Evolutionary conservation across 2,888 invertebrate species (phyloP).

Genomic region (Mimumesa dahlbomi): DNA sequence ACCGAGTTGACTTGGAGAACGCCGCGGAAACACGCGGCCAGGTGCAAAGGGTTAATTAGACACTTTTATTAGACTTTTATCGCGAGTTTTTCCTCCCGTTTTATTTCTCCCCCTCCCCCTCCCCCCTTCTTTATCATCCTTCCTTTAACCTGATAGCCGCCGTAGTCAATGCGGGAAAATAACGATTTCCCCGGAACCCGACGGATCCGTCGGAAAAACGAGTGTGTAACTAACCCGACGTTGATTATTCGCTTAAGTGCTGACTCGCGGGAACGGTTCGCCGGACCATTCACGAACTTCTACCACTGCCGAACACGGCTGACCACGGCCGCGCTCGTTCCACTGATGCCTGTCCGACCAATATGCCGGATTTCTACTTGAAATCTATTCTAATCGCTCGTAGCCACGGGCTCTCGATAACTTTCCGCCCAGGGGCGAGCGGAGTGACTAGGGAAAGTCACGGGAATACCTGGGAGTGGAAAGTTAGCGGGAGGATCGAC

Average conservation of each 20-base stretch:
- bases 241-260: conserved; percentile 45
- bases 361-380: background rate
- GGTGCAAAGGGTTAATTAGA: too few relatives aligned
- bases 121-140: background rate
- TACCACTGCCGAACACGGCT: conserved; percentile 11
- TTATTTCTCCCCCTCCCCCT: too few relatives aligned
- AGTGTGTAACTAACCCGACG: background rate
- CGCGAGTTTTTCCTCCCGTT: too few relatives aligned
- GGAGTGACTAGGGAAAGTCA: too few relatives aligned
- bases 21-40: too few relatives aligned
- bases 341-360: conserved; percentile 5
- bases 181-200: conserved; percentile 2
- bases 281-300: conserved; percentile 20
- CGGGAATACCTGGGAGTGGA: too few relatives aligned
- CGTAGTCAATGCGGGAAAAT: conserved; percentile 25
- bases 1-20: too few relatives aligned
- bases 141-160: background rate
- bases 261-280: conserved; percentile 32
- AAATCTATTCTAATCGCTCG: background rate
- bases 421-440: too few relatives aligned
- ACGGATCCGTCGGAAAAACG: background rate
- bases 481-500: too few relatives aligned
- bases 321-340: conserved; percentile 17
- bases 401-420: too few relatives aligned
- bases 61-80: too few relatives aligned